Conservation (phyloP, 2,888 invertebrate genomes). For the Pandemis corylana region DNA sequence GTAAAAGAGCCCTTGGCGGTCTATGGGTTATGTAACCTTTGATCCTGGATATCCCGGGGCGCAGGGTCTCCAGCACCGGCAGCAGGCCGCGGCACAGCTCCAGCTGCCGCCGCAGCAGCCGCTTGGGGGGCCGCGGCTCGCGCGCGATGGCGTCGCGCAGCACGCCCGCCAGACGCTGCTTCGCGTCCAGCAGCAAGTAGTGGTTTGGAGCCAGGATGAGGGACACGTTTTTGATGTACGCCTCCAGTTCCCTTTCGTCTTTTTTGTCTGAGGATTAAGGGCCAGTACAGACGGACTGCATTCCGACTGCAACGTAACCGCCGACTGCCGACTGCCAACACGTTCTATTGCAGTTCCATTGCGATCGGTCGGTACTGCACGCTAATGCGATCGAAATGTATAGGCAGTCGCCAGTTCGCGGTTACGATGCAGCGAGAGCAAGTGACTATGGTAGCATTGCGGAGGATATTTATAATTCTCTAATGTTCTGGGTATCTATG, state of each 20-base stretch:
- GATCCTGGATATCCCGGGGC: slow-evolving; percentile 89
- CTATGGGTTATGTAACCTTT: slow-evolving; percentile 78
- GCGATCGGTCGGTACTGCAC: too few species aligned
- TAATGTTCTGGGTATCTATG: too few species aligned
- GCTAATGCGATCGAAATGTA: too few species aligned
- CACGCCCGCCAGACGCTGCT: slow-evolving; percentile 88
- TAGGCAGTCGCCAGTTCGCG: too few species aligned
- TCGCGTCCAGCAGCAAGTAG: slow-evolving; percentile 87
- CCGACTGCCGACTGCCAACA: too few species aligned
- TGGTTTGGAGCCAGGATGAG: slow-evolving; percentile 87
- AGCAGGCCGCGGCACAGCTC: slow-evolving; percentile 88
- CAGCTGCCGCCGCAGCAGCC: slow-evolving; percentile 86
- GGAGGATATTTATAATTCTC: too few species aligned
- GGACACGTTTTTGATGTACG: slow-evolving; percentile 82
- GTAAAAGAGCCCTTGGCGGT: too few species aligned
- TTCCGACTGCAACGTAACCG: too few species aligned
- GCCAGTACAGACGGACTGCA: too few species aligned
- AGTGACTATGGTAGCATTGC: too few species aligned
- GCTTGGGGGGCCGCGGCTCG: slow-evolving; percentile 79
- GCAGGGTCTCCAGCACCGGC: slow-evolving; percentile 86
- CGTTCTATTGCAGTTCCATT: too few species aligned
- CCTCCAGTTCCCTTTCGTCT: slow-evolving; percentile 77
- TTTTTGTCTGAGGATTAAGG: slow-evolving; percentile 68
- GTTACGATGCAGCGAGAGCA: too few species aligned
- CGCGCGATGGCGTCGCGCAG: slow-evolving; percentile 80